Evolutionary conservation across 2,113 vertebrate genomes (phyloP).

Genomic region (Pavo muticus): DNA sequence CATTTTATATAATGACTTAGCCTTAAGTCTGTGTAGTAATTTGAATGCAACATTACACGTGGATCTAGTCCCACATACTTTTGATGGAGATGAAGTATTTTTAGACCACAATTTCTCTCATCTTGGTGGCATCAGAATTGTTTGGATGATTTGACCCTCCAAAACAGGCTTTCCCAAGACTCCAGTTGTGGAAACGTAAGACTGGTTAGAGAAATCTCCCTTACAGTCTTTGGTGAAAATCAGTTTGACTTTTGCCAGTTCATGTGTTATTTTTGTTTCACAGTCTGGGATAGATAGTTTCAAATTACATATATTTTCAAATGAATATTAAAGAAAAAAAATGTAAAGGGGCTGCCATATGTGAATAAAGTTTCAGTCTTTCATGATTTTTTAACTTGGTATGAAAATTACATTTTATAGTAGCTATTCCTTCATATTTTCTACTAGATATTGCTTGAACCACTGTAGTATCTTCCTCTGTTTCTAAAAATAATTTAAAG

Average conservation of each 20-base stretch:
- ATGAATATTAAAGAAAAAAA: background rate
- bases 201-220: background rate
- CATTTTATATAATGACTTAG: background rate
- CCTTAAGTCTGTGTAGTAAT: background rate
- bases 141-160: background rate
- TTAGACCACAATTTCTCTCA: background rate
- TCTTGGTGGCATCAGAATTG: background rate
- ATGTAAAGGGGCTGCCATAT: rapidly evolving
- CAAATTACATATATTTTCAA: background rate
- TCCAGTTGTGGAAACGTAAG: background rate
- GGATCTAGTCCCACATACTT: background rate
- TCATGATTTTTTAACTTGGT: background rate
- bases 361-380: background rate
- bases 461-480: background rate
- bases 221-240: background rate
- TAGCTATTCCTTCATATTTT: background rate
- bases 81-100: background rate
- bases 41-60: background rate
- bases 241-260: background rate
- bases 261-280: background rate
- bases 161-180: background rate
- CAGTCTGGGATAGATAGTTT: background rate
- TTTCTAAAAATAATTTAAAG: background rate
- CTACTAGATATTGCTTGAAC: background rate
- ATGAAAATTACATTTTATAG: background rate